Evolutionary conservation across 2,888 invertebrate species (phyloP).

Genomic region (Masnerella sp.): DNA sequence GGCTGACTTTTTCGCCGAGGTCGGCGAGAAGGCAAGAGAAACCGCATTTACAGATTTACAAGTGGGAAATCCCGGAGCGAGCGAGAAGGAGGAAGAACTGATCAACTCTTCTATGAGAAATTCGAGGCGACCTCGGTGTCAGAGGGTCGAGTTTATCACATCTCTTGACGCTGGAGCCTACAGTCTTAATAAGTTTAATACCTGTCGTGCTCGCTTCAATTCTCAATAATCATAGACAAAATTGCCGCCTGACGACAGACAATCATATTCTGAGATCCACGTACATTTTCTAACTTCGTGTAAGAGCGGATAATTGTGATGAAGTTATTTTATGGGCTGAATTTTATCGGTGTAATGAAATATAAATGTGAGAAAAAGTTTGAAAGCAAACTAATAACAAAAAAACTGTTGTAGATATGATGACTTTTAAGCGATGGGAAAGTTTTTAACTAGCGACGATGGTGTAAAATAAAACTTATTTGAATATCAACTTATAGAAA

Average conservation of each 20-base stretch:
- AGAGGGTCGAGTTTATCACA: constrained; percentile 72
- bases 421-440: too few relatives aligned
- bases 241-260: constrained; percentile 2
- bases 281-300: constrained; percentile 2
- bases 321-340: not conserved
- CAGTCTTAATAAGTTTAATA: constrained; percentile 71
- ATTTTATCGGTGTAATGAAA: too few relatives aligned
- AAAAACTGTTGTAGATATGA: too few relatives aligned
- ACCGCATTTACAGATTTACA: constrained; percentile 45
- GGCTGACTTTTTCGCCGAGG: constrained; percentile 47
- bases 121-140: constrained; percentile 63
- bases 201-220: constrained; percentile 61
- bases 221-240: constrained; percentile 39
- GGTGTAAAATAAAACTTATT: too few relatives aligned
- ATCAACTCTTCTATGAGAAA: constrained; percentile 54
- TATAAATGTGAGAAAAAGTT: too few relatives aligned
- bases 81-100: constrained; percentile 38
- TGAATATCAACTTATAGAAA: too few relatives aligned
- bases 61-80: constrained; percentile 49
- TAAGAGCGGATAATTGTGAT: not conserved
- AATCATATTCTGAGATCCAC: not conserved
- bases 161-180: constrained; percentile 67
- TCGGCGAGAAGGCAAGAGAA: constrained; percentile 41
- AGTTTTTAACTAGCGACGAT: too few relatives aligned
- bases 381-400: too few relatives aligned